Evolutionary conservation across 2,113 vertebrate species (phyloP).

Genomic region (Tinamus guttatus): DNA sequence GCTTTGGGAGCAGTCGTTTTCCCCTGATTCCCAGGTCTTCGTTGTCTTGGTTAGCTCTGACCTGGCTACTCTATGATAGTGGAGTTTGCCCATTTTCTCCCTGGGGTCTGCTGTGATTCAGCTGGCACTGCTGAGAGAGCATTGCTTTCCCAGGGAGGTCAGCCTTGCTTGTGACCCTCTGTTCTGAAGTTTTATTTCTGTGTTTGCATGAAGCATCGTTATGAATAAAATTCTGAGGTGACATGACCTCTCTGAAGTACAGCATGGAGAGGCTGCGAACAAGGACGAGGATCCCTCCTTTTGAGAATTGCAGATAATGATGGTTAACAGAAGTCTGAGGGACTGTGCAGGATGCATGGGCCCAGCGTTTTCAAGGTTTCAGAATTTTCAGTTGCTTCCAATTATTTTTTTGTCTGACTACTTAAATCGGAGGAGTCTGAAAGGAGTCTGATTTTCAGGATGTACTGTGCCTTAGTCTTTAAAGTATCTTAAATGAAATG

Average conservation of each 20-base stretch:
- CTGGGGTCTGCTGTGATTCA: background rate
- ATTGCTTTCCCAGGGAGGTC: background rate
- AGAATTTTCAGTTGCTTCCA: background rate
- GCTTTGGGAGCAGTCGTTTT: background rate
- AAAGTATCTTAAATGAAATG: background rate
- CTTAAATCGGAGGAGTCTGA: background rate
- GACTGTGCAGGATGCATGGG: background rate
- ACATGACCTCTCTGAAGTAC: background rate
- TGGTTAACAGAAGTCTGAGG: background rate
- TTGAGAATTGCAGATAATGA: slow-evolving; percentile 48
- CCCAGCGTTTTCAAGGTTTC: background rate
- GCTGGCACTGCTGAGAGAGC: background rate
- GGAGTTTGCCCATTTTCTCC: background rate
- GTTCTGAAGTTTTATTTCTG: slow-evolving; percentile 19
- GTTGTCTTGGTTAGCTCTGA: background rate
- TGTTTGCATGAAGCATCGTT: background rate
- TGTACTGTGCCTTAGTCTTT: background rate
- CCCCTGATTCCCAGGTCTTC: background rate
- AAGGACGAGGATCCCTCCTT: slow-evolving; percentile 1
- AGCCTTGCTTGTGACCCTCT: background rate
- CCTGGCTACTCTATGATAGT: background rate
- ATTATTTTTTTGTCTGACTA: slow-evolving; percentile 23
- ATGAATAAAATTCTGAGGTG: background rate
- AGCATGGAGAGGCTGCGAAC: background rate
- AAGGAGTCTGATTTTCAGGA: background rate